phyloP scores from a whole-genome alignment of 2,113 vertebrate species.

The Orientallactaga bullata region DNA sequence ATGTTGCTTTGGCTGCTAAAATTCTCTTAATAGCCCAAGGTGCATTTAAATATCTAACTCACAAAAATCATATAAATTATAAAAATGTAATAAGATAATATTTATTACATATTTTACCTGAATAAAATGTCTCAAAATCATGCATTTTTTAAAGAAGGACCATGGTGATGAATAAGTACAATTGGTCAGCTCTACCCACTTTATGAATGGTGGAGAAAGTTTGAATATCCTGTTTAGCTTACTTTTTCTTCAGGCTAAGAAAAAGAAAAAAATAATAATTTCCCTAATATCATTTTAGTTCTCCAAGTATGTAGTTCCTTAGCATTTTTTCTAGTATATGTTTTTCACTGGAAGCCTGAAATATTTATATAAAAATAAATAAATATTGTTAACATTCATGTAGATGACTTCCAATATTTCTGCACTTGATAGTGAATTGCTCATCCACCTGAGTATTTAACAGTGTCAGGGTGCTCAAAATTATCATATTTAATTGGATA shows the following conservation, averaged over 20 bases:
- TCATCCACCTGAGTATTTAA: constrained; percentile 91
- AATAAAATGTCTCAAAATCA: constrained; percentile 37
- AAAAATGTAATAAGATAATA: constrained; percentile 19
- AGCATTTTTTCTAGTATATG: constrained; percentile 36
- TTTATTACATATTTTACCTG: not conserved
- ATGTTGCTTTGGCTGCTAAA: constrained; percentile 44
- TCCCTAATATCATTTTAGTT: not conserved
- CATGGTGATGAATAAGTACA: not conserved
- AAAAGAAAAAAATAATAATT: constrained; percentile 39
- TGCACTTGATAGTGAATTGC: constrained; percentile 90
- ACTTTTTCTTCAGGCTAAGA: constrained; percentile 2
- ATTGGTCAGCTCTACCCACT: not conserved
- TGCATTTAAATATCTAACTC: not conserved
- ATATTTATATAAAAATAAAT: constrained; percentile 83
- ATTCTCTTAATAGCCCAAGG: not conserved
- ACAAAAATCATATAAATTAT: constrained; percentile 38
- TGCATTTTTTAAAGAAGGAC: not conserved
- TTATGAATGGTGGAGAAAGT: not conserved
- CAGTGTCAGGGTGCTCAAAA: constrained; percentile 87
- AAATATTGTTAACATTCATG: constrained; percentile 85
- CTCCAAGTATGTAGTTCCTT: constrained; percentile 46
- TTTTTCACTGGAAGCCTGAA: constrained; percentile 75
- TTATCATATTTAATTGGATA: constrained; percentile 92
- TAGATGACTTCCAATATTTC: constrained; percentile 88
- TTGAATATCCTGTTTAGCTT: not conserved